Percentiles rank a stretch among this genome's conserved stretches.
Conservation (phyloP, 1,140 invertebrate species). For the Cotesia vestalis region DNA sequence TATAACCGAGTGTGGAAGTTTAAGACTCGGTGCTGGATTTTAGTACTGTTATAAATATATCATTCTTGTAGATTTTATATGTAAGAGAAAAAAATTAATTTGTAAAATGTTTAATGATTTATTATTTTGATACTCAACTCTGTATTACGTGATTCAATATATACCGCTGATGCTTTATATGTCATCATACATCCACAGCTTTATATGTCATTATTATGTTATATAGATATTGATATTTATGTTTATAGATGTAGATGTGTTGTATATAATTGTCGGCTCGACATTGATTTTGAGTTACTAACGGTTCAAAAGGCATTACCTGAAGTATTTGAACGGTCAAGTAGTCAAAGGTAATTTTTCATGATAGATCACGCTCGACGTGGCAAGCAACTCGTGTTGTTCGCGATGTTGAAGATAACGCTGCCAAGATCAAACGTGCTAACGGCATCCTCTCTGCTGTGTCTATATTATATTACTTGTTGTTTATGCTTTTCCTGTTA, state of each 20-base stretch:
- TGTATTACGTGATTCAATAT: no score
- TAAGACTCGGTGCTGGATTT: no score
- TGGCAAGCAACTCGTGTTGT: constrained; percentile 50
- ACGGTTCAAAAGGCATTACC: constrained; percentile 47
- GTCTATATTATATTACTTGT: constrained; percentile 38
- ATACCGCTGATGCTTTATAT: no score
- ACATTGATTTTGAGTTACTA: constrained; percentile 62
- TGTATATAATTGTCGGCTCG: constrained; percentile 2
- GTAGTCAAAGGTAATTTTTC: constrained; percentile 67
- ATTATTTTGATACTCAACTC: no score
- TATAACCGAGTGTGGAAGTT: no score
- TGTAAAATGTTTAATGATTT: not conserved
- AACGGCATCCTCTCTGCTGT: constrained; percentile 55
- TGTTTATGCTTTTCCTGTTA: constrained; percentile 37
- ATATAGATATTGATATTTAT: not conserved
- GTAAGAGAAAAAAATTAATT: constrained; percentile 3
- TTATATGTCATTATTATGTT: no score
- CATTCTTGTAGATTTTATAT: not conserved
- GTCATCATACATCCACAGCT: no score
- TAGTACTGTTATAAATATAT: no score
- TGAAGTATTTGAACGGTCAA: constrained; percentile 47
- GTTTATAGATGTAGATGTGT: not conserved
- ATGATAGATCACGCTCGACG: constrained; percentile 63
- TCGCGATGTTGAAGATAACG: constrained; percentile 60
- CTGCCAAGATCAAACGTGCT: constrained; percentile 64